These are phyloP conservation scores for Paramisgurnus dabryanus DNA, from an alignment of 2,113 vertebrate genomes.

Conservation along the genomic window DNA sequence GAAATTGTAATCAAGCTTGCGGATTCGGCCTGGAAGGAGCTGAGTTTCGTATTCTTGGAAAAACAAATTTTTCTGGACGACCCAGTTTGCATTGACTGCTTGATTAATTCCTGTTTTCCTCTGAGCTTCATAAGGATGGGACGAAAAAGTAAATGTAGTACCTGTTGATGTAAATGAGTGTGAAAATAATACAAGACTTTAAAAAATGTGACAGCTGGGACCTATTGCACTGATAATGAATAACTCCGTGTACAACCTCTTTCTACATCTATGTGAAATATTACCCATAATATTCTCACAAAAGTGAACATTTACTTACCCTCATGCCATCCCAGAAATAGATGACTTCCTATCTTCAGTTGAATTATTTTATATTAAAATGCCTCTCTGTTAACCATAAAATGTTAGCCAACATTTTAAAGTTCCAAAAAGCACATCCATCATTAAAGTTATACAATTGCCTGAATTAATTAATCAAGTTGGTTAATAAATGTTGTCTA, in stretches of 20 bases:
- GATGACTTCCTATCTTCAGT: too few species aligned
- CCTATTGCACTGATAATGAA: constrained; percentile 29
- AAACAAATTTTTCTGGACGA: neutral
- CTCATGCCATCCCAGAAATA: too few species aligned
- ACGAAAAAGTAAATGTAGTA: constrained; percentile 2
- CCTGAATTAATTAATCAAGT: too few species aligned
- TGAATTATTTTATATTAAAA: too few species aligned
- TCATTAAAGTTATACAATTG: too few species aligned
- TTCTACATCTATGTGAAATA: constrained; percentile 41
- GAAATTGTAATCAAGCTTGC: neutral
- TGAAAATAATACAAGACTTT: constrained; percentile 30
- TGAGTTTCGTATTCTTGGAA: neutral
- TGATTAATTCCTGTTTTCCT: constrained; percentile 10
- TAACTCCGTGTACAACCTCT: constrained; percentile 31
- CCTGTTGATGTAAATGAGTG: constrained; percentile 24
- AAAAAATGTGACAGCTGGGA: constrained; percentile 38
- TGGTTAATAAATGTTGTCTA: too few species aligned
- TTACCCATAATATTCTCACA: constrained; percentile 35
- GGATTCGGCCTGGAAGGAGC: neutral
- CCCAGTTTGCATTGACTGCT: neutral
- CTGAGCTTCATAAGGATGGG: constrained; percentile 8
- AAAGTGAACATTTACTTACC: neutral
- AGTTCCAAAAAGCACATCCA: too few species aligned
- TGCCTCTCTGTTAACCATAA: too few species aligned
- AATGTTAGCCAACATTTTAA: too few species aligned